phyloP scores from a whole-genome alignment of 2,797 vertebrate genomes.

The Champsocephalus gunnari region DNA sequence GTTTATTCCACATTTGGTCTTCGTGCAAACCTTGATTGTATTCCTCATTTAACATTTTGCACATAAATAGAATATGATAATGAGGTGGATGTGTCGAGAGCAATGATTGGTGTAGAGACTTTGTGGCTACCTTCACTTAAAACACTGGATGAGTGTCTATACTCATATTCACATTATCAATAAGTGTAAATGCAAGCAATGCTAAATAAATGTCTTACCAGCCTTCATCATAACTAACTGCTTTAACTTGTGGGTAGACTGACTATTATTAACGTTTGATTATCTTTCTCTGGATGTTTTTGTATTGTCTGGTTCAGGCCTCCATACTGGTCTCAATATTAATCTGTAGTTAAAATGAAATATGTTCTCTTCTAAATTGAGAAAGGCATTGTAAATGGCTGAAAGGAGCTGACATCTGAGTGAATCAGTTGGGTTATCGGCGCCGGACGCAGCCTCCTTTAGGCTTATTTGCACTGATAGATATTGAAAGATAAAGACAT shows the following conservation, averaged over 20 bases:
- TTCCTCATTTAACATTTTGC: neutral
- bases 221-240: no score
- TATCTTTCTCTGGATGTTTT: neutral
- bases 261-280: neutral
- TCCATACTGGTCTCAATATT: neutral
- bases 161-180: no score
- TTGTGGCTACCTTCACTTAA: neutral
- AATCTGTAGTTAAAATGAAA: neutral
- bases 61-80: neutral
- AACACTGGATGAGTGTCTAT: neutral
- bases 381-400: conserved; percentile 14
- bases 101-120: neutral
- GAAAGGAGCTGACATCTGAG: conserved; percentile 33
- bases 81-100: neutral
- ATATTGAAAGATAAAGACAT: conserved; percentile 73
- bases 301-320: neutral
- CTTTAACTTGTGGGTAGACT: neutral
- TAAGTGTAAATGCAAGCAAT: no score
- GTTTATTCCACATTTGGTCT: neutral
- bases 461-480: conserved; percentile 73
- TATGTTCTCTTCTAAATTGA: neutral
- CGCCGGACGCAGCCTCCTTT: conserved; percentile 71
- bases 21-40: neutral
- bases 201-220: no score
- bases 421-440: conserved; percentile 68